phyloP scores from a whole-genome alignment of 2,113 vertebrate genomes.

The Propithecus coquereli region DNA sequence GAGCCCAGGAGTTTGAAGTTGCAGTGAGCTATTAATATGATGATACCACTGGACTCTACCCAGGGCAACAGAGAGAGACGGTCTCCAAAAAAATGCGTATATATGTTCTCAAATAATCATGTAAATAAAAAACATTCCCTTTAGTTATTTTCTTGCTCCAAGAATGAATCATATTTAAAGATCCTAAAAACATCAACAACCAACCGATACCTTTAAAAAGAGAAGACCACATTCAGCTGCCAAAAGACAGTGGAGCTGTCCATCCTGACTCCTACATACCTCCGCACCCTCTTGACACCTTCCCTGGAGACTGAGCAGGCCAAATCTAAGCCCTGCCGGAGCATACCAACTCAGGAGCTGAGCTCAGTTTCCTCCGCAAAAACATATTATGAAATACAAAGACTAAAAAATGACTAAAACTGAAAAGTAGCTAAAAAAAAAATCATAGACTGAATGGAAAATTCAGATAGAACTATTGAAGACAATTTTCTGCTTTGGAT shows the following conservation, averaged over 20 bases:
- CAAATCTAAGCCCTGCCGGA: background rate
- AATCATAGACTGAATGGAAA: background rate
- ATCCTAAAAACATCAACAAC: background rate
- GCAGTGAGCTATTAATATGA: no score
- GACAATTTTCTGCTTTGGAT: background rate
- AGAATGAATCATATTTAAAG: background rate
- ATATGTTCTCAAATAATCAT: background rate
- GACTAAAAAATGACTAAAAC: background rate
- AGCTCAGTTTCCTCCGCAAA: background rate
- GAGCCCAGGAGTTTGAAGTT: no score
- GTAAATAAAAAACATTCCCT: background rate
- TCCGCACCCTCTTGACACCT: accelerated
- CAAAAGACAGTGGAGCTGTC: background rate
- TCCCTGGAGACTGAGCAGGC: background rate
- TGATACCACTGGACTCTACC: no score
- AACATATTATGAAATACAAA: background rate
- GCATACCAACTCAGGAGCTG: no score
- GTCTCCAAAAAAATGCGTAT: no score
- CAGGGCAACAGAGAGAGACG: no score
- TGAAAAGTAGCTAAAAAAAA: background rate
- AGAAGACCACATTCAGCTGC: background rate
- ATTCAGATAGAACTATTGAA: background rate
- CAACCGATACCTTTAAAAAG: background rate
- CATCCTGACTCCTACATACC: background rate
- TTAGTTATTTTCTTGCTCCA: background rate